Base-by-base conservation (phyloP, 2,113 vertebrate species). In the Pseudopipra pipra region DNA sequence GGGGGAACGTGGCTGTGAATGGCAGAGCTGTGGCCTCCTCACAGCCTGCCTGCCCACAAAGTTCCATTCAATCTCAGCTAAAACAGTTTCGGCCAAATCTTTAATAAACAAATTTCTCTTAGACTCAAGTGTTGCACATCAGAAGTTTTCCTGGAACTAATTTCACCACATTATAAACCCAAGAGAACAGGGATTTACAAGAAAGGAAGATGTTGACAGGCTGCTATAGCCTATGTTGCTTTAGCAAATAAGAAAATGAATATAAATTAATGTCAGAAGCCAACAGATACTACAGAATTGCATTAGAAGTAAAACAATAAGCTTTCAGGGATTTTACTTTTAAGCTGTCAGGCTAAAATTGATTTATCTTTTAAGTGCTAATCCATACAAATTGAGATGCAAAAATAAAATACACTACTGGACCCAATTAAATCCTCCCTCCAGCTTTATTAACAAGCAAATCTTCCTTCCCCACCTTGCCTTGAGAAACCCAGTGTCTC, bases 311-410 rank as follows among this genome's bases (percentile, higher is more conserved):
- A 91, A 97, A 96, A 96, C 90, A 97, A 91, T 94, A 92, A 94
- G 73, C 88, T 96, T 96, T 79, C 20, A 15, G 85, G 92, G 97
- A 95, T 95, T 97, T 96, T 88, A 93, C 94, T 95, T 96, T 96
- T 87, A 94, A 95, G 85, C 91, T 95, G 90, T 79, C 78, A 95
- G 92, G 76, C 87, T 85, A 86, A 59, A 87, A 87, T 44, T 87
- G 89, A 93, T 93, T 94, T 87, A 93, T 94, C 95, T 97, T 95
- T 89, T 72, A 95, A 95, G 87, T 75, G 43, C 52, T 97, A 97
- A 97, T 96, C 96, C 96, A 85, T 68, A 96, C 77, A 96, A 96
- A 95, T 87, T 78, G 71, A 91, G 87, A 97, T 94, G 89, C 88
- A 90, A 89, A 96, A 96, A 78, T 71, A 95, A 95, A 96, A 93